Base-by-base conservation (phyloP, 2,113 vertebrate genomes). In the Halcyon malimbica region DNA sequence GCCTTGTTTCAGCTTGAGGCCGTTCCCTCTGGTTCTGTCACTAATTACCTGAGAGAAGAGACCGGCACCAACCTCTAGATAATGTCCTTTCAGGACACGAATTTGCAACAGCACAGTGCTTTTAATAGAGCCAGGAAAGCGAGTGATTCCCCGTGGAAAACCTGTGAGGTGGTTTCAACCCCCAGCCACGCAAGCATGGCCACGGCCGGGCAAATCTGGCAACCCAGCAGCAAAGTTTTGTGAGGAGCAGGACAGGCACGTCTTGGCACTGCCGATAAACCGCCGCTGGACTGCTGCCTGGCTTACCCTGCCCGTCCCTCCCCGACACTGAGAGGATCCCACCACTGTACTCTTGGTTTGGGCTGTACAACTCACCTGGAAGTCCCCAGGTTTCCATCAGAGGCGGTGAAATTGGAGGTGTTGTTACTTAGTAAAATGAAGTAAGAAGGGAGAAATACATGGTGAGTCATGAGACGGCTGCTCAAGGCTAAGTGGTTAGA, bases 331-430 rank as follows among this genome's bases (percentile, higher is more conserved):
- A 62, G 8, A 25, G 11, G 11, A 41, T 26, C 35, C 24, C n/a
- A 63, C 25, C 18, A 53, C 41, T 21, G 57, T 60, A 50, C 20
- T 60, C 24, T 44, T 68, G 50, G 37, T 18, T 57, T 35, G 48
- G 20, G n/a, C 17, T 84, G 18, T 46, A 46, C 87, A 89, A 68
- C 10, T 60, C 1, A 0, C 16, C 17, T 0, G 0, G 26, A 80
- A 73, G 14, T 48, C 41, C 46, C 14, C 28, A 79, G 2, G 18
- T 44, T 91, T 78, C 56, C 60, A 71, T 5, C 29, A 89, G 46
- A 82, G 23, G 20, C 0, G 0, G 56, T 54, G 16, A 82, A 84
- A 87, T 82, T 25, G 64, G 4, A 84, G 18, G 28, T 62, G 64
- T 8, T 9, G 26, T 57, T 85, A 35, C 42, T 82, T 44, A 83